Conservation (phyloP, 2,113 vertebrate species). For the Cygnus atratus region DNA sequence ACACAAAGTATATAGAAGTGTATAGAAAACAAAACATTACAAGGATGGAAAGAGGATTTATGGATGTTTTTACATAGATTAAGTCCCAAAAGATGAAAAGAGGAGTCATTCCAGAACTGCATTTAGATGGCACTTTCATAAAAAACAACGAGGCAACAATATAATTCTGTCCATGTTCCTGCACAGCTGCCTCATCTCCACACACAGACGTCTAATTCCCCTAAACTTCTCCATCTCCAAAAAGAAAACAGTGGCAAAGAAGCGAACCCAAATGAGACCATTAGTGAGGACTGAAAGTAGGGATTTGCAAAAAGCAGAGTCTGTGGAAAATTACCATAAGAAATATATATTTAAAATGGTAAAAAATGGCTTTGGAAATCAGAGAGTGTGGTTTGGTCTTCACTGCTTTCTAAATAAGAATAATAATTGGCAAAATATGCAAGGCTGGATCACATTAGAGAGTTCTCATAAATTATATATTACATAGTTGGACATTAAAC, state of each 20-base stretch:
- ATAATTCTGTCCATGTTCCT: background rate
- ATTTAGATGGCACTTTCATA: background rate
- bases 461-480: conserved; percentile 17
- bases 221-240: background rate
- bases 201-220: background rate
- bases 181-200: background rate
- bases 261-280: background rate
- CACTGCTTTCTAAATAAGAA: background rate
- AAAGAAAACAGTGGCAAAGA: background rate
- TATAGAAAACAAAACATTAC: background rate
- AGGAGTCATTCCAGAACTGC: background rate
- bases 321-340: background rate
- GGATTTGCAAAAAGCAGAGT: background rate
- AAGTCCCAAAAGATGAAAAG: background rate
- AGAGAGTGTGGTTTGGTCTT: background rate
- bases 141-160: background rate
- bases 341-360: background rate
- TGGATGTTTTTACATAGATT: background rate
- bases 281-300: background rate
- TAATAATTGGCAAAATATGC: background rate
- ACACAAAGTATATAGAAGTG: background rate
- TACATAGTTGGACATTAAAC: background rate
- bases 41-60: background rate
- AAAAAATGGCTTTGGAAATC: background rate
- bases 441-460: background rate